Conservation (phyloP, 2,888 invertebrate species). For the Metopia argyrocephala region DNA sequence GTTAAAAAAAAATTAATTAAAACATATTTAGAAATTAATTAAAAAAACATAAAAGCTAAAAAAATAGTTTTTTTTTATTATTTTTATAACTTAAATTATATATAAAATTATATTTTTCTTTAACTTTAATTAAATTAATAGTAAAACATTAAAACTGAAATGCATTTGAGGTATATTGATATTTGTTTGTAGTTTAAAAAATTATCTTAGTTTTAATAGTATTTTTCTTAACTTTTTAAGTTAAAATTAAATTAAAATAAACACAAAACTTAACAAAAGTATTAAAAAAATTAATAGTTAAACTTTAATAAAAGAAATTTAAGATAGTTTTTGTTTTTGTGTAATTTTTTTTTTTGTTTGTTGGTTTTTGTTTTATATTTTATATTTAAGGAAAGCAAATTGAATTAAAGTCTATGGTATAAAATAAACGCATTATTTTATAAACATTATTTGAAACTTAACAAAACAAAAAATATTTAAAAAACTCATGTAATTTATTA, state of each 20-base stretch:
- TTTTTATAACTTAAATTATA: slow-evolving; percentile 56
- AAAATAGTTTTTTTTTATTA: slow-evolving; percentile 26
- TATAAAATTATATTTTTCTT: slow-evolving; percentile 1
- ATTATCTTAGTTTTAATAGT: slow-evolving; percentile 35
- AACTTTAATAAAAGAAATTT: slow-evolving; percentile 35
- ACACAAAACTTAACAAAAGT: slow-evolving; percentile 65
- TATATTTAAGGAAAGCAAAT: slow-evolving; percentile 29
- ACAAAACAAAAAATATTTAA: slow-evolving; percentile 54
- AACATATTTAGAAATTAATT: background rate
- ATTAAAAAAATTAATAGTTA: slow-evolving; percentile 29
- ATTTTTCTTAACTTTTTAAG: slow-evolving; percentile 60
- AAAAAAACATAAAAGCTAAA: slow-evolving; percentile 7
- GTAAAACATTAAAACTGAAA: slow-evolving; percentile 77
- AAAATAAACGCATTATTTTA: slow-evolving; percentile 40
- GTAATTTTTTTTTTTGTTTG: no score
- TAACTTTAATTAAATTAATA: slow-evolving; percentile 54
- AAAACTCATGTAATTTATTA: slow-evolving; percentile 6
- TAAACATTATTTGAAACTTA: slow-evolving; percentile 63
- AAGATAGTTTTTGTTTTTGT: slow-evolving; percentile 26
- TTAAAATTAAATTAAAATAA: slow-evolving; percentile 45
- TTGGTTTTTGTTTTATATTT: slow-evolving; percentile 6
- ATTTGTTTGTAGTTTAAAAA: slow-evolving; percentile 76
- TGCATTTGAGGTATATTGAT: slow-evolving; percentile 79
- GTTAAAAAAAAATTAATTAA: background rate
- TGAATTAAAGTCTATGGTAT: slow-evolving; percentile 10